Conservation (phyloP, 1,140 invertebrate species). For the Gryllus bimaculatus region DNA sequence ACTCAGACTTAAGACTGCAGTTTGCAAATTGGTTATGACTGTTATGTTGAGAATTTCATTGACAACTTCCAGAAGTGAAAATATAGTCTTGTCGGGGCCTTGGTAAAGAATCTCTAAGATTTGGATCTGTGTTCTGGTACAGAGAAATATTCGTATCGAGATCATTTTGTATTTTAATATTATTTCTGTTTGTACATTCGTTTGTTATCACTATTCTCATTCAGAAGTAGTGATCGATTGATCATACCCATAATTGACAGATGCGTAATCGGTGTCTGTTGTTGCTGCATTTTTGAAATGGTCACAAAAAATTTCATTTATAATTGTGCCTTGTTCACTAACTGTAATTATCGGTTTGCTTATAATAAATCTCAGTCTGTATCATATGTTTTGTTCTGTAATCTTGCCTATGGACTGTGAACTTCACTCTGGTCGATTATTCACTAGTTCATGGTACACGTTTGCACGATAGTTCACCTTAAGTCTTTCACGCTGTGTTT, state of each 20-base stretch:
- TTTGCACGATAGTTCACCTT: too few species aligned
- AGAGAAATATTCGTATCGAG: neutral
- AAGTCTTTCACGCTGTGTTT: too few species aligned
- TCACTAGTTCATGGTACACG: too few species aligned
- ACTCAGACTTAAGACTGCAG: too few species aligned
- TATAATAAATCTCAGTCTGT: too few species aligned
- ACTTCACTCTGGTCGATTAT: too few species aligned
- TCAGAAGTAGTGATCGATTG: neutral
- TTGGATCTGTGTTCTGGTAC: neutral
- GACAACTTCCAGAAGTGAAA: neutral
- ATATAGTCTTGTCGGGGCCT: neutral
- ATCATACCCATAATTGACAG: neutral
- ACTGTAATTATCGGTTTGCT: too few species aligned
- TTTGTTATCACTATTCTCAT: neutral
- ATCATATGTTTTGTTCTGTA: too few species aligned
- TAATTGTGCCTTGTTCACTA: too few species aligned
- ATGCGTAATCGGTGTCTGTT: neutral
- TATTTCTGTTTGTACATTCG: neutral
- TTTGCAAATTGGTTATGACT: neutral
- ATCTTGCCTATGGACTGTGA: too few species aligned
- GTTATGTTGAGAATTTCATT: neutral
- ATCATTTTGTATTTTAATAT: neutral
- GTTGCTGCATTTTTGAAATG: too few species aligned
- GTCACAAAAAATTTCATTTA: too few species aligned
- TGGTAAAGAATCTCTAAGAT: neutral